Percentiles rank a stretch among this genome's conserved stretches.
Conservation (phyloP, 2,797 vertebrate genomes). For the Falco columbarius region DNA sequence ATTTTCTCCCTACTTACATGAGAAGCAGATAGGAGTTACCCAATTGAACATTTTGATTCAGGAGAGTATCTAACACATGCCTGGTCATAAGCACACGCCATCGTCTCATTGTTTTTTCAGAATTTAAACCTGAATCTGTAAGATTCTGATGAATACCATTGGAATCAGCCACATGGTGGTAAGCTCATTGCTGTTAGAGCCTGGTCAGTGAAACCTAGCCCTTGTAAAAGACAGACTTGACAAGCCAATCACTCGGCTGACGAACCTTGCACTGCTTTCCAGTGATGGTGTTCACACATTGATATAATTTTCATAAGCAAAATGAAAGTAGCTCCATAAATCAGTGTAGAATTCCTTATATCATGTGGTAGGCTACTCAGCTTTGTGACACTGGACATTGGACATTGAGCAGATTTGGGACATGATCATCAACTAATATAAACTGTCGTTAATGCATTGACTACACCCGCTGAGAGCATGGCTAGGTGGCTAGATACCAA, state of each 20-base stretch:
- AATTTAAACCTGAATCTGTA: neutral
- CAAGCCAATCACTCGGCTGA: neutral
- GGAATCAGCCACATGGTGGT: neutral
- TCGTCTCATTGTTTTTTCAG: neutral
- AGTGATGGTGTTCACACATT: neutral
- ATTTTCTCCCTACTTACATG: neutral
- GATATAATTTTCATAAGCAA: neutral
- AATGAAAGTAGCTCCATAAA: neutral
- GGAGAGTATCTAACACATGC: neutral
- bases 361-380: neutral
- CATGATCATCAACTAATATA: neutral
- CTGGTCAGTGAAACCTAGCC: neutral
- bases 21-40: neutral
- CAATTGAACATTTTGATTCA: neutral
- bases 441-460: neutral
- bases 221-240: neutral
- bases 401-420: neutral
- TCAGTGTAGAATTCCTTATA: neutral
- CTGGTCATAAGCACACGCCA: neutral
- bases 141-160: neutral
- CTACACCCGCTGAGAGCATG: neutral
- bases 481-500: neutral
- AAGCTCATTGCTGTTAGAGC: neutral
- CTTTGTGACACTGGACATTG: neutral
- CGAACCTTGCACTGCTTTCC: accelerated